Evolutionary conservation across 2,888 invertebrate genomes (phyloP), one percentile per base, ranked within the genome.

Genomic region (Xiphydria camelus): DNA sequence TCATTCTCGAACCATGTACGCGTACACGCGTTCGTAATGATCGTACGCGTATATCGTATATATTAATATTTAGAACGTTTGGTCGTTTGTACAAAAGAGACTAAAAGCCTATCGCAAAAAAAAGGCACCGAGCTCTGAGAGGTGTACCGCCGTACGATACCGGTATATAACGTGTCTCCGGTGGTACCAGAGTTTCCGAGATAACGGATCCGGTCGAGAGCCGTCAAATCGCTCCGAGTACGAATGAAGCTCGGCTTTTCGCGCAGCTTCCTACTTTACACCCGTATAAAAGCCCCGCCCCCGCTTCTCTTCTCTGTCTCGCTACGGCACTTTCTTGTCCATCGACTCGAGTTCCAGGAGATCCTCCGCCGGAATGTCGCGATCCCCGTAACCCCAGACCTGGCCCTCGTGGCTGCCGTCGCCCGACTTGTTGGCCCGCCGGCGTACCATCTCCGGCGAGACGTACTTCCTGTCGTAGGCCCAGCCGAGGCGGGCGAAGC

Each of bases 391-490:
- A n/a, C 84, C 85, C 85, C 85, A 85, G 3, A 83, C 76, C 45
- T 72, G 57, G 18, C 46, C 59, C 3, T 19, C 35, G 26, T 57
- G 53, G 26, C 78, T 79, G 0, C 85, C 85, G 58, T 85, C 86
- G 1, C 86, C 86, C 31, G 78, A 80, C 57, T 81, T 80, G 14
- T 75, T 65, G 2, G 82, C 83, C 12, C 84, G 75, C 40, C 82
- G 70, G n/a, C 75, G 68, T 0, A 85, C 77, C 83, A 83, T 82
- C 45, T 77, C 74, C 1, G 77, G 67, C 0, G 83, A 82, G 0
- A 82, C 84, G n/a, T 75, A 80, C 68, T 87, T 83, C 77, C 89
- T 77, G 66, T 91, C 91, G 67, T 87, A 90, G 1, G 89, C 93
- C 84, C 87, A 88, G 32, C 94, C 94, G 18, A 93, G 68, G 57